Evolutionary conservation across 2,113 vertebrate genomes (phyloP).

Genomic region (Ibidorhyncha struthersii): DNA sequence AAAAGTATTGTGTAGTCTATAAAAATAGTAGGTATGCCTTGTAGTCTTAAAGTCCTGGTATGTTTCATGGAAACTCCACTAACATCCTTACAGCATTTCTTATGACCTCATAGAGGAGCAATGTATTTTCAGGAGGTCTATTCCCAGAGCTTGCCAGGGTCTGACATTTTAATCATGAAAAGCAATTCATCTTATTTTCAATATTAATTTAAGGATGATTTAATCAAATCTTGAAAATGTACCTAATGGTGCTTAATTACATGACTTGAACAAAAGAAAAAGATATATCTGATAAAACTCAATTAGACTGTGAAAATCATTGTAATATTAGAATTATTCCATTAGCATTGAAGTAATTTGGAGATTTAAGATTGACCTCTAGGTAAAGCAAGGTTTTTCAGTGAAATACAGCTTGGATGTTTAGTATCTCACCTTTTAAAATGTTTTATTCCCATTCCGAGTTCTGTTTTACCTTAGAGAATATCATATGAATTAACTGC

Average conservation of each 20-base stretch:
- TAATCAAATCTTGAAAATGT: constrained; percentile 64
- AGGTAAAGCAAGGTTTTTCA: constrained; percentile 13
- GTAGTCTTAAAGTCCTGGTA: constrained; percentile 45
- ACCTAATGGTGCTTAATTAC: constrained; percentile 70
- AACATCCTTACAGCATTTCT: constrained; percentile 1
- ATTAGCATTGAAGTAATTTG: not conserved
- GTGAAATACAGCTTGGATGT: not conserved
- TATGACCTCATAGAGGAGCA: constrained; percentile 39
- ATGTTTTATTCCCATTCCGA: not conserved
- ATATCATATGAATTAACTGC: not conserved
- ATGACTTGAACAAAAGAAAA: constrained; percentile 36
- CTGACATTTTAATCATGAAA: constrained; percentile 48
- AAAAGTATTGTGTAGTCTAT: constrained; percentile 35
- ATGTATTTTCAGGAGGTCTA: constrained; percentile 22
- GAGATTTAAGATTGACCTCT: constrained; percentile 47
- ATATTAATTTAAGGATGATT: constrained; percentile 55
- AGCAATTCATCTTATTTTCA: constrained; percentile 63
- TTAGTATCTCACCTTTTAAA: not conserved
- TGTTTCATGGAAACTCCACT: constrained; percentile 57
- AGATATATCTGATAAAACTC: constrained; percentile 23
- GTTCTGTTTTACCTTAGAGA: constrained; percentile 39
- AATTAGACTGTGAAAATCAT: constrained; percentile 55
- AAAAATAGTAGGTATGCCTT: constrained; percentile 23
- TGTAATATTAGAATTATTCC: not conserved
- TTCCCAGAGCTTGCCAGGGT: constrained; percentile 44